These are phyloP conservation scores for Margarornis squamiger DNA, from an alignment of 2,797 vertebrate genomes.

Conservation along the genomic window DNA sequence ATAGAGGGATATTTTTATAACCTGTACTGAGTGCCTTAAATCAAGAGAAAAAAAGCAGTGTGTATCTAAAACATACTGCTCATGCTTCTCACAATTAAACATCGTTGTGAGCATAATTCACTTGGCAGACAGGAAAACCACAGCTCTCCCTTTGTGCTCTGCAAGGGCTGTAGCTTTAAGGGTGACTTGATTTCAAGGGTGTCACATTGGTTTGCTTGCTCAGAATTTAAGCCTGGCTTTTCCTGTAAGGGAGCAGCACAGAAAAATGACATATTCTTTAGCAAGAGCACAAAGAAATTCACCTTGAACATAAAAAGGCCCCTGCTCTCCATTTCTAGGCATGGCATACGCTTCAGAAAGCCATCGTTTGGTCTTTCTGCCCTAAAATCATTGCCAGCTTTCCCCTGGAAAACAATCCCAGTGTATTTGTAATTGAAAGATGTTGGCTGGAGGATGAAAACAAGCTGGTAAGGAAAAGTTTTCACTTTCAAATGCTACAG, in stretches of 20 bases:
- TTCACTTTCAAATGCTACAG: background rate
- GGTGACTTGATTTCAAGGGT: background rate
- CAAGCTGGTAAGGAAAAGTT: background rate
- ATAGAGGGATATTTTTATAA: slow-evolving; percentile 22
- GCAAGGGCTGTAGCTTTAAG: background rate
- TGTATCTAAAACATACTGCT: background rate
- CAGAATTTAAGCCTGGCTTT: background rate
- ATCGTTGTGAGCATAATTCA: background rate
- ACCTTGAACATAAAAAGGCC: background rate
- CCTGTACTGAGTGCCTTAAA: background rate
- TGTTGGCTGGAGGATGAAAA: background rate
- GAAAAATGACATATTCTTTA: background rate
- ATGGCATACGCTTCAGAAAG: background rate
- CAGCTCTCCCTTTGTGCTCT: background rate
- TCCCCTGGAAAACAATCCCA: background rate
- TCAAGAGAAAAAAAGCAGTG: background rate
- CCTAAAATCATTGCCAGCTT: background rate
- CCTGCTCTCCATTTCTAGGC: background rate
- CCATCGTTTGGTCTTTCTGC: background rate
- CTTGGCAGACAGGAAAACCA: background rate
- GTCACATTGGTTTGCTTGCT: background rate
- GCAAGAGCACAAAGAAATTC: background rate
- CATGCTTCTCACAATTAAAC: background rate
- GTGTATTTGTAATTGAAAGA: background rate
- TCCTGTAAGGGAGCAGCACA: background rate